Base-by-base conservation (phyloP, 2,888 invertebrate species). In the Parasteatoda lunata region DNA sequence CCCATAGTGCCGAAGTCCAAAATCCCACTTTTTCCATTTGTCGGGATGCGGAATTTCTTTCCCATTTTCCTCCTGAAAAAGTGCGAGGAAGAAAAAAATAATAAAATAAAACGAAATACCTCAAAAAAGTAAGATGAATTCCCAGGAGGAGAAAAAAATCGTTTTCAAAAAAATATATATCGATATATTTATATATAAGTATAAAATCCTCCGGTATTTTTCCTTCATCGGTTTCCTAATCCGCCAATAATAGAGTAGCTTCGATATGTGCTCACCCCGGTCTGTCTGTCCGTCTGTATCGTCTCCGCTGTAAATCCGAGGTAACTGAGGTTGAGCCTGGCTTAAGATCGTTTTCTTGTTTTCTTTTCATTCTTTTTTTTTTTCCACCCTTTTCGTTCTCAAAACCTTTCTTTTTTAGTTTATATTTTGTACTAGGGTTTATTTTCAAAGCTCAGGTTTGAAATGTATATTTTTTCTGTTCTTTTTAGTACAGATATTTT, bases 181-280 rank as follows among this genome's bases (percentile, higher is more conserved):
- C 72, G 11, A 13, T 51, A 73, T 49, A 68, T 49, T 30, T 73
- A 73, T 73, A 51, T 73, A 6, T 52, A 30, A 73, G 72, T 73
- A 73, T 52, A 51, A 77, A 86, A 86, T 81, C 75, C 80, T 49
- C 47, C 64, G 72, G 77, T 78, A 75, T 84, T 79, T 65, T 49
- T 73, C 73, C 70, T 85, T 85, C 85, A 80, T 85, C 85, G 85
- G 76, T 66, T 77, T 54, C 80, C 54, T 86, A 86, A 86, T 86
- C 85, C 85, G 85, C 77, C 85, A 86, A 86, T 86, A 86, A 86
- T 86, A 79, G 85, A 86, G 85, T 86, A 71, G 80, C 85, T 86
- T 54, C 65, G 72, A 66, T 79, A 76, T 80, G 79, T 51, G 54
- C 15, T 54, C 68, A 64, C 84, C 48, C 84, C 13, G 48, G 49